Evolutionary conservation across 2,797 vertebrate genomes (phyloP).

Genomic region (Intellagama lesueurii): DNA sequence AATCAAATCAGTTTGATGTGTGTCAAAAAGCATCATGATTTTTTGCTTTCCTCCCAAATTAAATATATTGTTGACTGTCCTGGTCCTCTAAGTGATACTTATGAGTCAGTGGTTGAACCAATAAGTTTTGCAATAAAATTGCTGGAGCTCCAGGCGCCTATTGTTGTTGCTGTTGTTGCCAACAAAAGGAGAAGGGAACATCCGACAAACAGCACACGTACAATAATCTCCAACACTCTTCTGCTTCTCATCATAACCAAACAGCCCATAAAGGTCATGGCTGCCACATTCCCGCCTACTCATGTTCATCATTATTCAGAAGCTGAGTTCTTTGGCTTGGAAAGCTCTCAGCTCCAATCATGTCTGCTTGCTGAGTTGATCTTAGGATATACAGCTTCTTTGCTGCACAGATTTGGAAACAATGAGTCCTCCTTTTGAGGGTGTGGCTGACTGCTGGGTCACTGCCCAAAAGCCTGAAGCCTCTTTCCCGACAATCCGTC

Average conservation of each 20-base stretch:
- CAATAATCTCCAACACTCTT: neutral
- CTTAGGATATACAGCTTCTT: slow-evolving; percentile 5
- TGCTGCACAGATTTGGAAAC: slow-evolving; percentile 12
- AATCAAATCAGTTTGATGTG: neutral
- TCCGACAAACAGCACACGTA: neutral
- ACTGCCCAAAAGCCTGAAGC: neutral
- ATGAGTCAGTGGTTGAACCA: neutral
- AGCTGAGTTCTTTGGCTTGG: slow-evolving; percentile 1
- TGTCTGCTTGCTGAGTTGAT: slow-evolving; percentile 9
- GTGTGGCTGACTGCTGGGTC: neutral
- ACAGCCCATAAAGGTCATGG: slow-evolving; percentile 16
- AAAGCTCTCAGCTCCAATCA: neutral
- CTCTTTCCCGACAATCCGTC: slow-evolving; percentile 1
- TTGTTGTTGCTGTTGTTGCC: neutral
- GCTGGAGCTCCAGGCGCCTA: neutral
- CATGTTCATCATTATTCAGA: slow-evolving; percentile 17
- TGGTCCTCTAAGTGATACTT: neutral
- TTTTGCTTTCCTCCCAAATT: neutral
- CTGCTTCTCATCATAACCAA: slow-evolving; percentile 11
- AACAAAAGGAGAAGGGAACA: neutral
- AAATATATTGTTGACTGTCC: neutral
- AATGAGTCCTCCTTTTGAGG: slow-evolving; percentile 18
- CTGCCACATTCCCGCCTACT: neutral
- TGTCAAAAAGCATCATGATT: neutral
- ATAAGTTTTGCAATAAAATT: neutral